Base-by-base conservation (phyloP, 2,797 vertebrate species). In the Poeciliopsis gracilis region DNA sequence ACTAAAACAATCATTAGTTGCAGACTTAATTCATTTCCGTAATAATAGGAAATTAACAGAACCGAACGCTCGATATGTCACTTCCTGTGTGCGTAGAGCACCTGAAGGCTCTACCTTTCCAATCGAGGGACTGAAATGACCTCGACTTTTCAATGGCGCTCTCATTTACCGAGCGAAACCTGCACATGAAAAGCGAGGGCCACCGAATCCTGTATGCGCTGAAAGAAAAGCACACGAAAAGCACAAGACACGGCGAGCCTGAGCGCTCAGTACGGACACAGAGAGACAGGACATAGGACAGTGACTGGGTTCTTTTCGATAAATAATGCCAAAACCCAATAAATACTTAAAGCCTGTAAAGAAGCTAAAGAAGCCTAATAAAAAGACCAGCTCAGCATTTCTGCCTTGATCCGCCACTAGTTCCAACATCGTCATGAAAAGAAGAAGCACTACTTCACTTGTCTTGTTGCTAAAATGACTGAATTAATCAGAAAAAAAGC, bases 201-300 rank as follows among this genome's bases (percentile, higher is more conserved):
- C 69, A 49, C 8, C 9, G 15, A 49, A 66, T 71, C 20, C 72
- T 55, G 23, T 67, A 49, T 75, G 85, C 67, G 79, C 77, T 78
- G 80, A 75, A 80, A 90, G 83, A 82, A 83, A 89, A 85, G 89
- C 86, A 91, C 86, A 95, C 84, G 88, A 77, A 92, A 83, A 93
- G 81, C 88, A 91, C 87, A 89, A 82, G 82, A 95, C 93, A 92
- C 0, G 51, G 90, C 88, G 91, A 89, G 77, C 75, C 78, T 72
- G 73, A 88, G 85, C 55, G 49, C 72, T 84, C 78, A 86, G 47
- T 87, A 87, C 88, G 82, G 81, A 92, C 92, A 94, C 92, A 95
- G 93, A 96, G 84, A 90, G 92, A 94, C 89, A 94, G 93, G 91
- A 96, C 93, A 95, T 89, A 95, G 93, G 94, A 95, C 95, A 94